Evolutionary conservation across 1,140 invertebrate species (phyloP).

Genomic region (Penaeus indicus): DNA sequence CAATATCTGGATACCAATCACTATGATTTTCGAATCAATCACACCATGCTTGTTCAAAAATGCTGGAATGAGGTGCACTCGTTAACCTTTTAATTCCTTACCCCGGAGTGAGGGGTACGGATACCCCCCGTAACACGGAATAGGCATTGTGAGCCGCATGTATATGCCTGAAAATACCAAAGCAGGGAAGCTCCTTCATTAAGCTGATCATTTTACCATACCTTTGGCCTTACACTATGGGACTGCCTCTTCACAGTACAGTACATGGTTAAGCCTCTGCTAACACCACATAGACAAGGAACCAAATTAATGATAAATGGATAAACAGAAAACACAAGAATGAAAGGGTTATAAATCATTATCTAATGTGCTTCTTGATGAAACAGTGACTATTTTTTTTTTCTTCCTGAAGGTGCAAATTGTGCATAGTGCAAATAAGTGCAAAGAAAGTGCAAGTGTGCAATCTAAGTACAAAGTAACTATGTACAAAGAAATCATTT

Average conservation of each 20-base stretch:
- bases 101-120: slow-evolving; percentile 60
- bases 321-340: too few species aligned
- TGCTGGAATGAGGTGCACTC: slow-evolving; percentile 55
- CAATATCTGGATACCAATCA: neutral
- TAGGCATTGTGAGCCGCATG: slow-evolving; percentile 64
- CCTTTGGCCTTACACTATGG: slow-evolving; percentile 46
- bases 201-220: slow-evolving; percentile 39
- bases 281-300: too few species aligned
- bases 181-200: slow-evolving; percentile 59
- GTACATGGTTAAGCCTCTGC: too few species aligned
- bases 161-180: slow-evolving; percentile 65
- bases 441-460: slow-evolving; percentile 37
- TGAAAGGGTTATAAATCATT: too few species aligned
- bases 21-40: slow-evolving; percentile 34
- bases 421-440: slow-evolving; percentile 22
- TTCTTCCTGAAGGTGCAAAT: neutral
- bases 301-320: too few species aligned
- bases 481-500: slow-evolving; percentile 27
- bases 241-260: neutral
- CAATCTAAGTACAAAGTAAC: slow-evolving; percentile 36
- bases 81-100: slow-evolving; percentile 46
- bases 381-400: too few species aligned
- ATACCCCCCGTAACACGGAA: slow-evolving; percentile 65
- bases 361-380: too few species aligned
- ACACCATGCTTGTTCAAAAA: slow-evolving; percentile 62